phyloP scores from a whole-genome alignment of 2,113 vertebrate species.

The Peromyscus maniculatus region DNA sequence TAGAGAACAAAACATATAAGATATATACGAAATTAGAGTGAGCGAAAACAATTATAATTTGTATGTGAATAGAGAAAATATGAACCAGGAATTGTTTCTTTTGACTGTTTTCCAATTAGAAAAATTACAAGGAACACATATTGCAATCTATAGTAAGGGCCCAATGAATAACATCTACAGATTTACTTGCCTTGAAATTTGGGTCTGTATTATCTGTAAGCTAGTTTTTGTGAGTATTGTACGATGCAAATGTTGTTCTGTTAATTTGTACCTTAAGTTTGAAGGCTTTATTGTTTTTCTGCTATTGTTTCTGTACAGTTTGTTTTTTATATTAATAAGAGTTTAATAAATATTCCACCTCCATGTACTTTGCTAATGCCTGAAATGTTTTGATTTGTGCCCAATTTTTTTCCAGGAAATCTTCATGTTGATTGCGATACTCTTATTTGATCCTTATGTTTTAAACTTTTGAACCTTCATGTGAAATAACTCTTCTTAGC shows the following conservation, averaged over 20 bases:
- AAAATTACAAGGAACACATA: not conserved
- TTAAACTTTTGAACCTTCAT: not conserved
- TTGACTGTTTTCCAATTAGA: not conserved
- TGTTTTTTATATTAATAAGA: not conserved
- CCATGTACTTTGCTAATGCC: not conserved
- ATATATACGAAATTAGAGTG: not conserved
- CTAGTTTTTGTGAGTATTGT: slow-evolving; percentile 1
- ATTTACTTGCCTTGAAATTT: not conserved
- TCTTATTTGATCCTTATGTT: fast-evolving
- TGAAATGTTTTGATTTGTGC: not conserved
- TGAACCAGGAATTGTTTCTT: not conserved
- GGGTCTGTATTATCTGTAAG: not conserved
- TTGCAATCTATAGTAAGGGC: not conserved
- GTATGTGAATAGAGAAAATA: not conserved
- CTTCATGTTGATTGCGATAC: not conserved
- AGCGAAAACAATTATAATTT: not conserved
- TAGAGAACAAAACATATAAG: not conserved
- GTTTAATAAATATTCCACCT: not conserved
- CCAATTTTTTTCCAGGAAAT: not conserved
- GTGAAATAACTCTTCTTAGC: not conserved
- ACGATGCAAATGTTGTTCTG: slow-evolving; percentile 19
- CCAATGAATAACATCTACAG: fast-evolving
- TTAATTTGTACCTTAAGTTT: slow-evolving; percentile 1
- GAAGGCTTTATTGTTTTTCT: not conserved
- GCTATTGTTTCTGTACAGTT: slow-evolving; percentile 41